Percentiles rank a stretch among this genome's conserved stretches.
phyloP scores from a whole-genome alignment of 2,797 vertebrate genomes.

The Heteromormyrus szaboi region DNA sequence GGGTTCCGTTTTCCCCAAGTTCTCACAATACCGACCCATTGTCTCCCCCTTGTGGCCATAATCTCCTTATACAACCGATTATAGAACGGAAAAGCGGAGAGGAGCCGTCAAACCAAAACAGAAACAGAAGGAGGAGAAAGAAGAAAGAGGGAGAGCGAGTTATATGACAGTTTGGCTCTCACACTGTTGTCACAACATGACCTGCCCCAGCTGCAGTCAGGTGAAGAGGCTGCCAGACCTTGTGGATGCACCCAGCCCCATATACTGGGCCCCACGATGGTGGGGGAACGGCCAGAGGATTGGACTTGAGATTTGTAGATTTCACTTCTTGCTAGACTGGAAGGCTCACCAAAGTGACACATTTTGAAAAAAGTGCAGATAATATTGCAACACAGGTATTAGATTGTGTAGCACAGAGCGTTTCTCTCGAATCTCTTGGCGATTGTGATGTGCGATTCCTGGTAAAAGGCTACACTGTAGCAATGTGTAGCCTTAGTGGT shows the following conservation, averaged over 20 bases:
- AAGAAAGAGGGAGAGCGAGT: not conserved
- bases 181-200: not conserved
- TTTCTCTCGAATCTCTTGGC: not conserved
- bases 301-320: not conserved
- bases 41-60: not conserved
- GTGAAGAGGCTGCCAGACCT: not conserved
- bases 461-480: not conserved
- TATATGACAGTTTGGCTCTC: not conserved
- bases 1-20: not conserved
- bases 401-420: not conserved
- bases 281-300: not conserved
- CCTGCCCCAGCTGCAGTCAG: not conserved
- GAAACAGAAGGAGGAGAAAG: not conserved
- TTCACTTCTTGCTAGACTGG: not conserved
- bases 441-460: not conserved
- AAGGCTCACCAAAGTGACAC: not conserved
- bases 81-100: not conserved
- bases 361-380: not conserved
- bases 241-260: not conserved
- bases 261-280: not conserved
- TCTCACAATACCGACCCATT: not conserved
- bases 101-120: not conserved
- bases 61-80: not conserved
- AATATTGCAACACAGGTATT: not conserved
- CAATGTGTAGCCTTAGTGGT: not conserved